Evolutionary conservation across 2,888 invertebrate genomes (phyloP).

Genomic region (Parapristionchus giblindavisi): DNA sequence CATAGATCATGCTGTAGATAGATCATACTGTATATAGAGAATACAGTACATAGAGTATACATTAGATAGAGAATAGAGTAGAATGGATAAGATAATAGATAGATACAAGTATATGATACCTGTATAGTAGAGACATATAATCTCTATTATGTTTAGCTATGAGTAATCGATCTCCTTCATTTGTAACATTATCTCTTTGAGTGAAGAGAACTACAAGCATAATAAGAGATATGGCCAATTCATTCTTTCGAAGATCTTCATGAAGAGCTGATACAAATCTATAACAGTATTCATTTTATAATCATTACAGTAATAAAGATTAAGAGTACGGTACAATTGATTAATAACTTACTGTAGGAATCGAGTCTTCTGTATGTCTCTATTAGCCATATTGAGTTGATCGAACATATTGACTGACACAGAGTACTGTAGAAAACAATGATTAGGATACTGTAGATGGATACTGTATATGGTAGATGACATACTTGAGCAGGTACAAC

Average conservation of each 20-base stretch:
- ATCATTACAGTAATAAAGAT: background rate
- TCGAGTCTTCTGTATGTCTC: conserved; percentile 53
- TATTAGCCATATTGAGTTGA: conserved; percentile 54
- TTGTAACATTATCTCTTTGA: conserved; percentile 30
- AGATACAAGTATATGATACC: conserved; percentile 40
- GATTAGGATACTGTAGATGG: background rate
- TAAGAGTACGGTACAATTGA: background rate
- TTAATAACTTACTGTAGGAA: conserved; percentile 53
- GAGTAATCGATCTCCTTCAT: conserved; percentile 26
- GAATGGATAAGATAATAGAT: background rate
- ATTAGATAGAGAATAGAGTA: background rate
- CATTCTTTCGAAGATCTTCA: conserved; percentile 60
- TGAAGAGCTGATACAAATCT: conserved; percentile 62
- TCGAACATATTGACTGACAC: conserved; percentile 64
- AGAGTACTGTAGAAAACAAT: conserved; percentile 6
- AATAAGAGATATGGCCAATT: conserved; percentile 60
- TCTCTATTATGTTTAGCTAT: conserved; percentile 43
- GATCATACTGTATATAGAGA: no score
- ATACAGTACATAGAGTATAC: background rate
- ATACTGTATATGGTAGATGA: no score
- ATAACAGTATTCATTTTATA: no score
- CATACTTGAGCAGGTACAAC: conserved; percentile 12
- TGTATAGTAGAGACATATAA: conserved; percentile 47
- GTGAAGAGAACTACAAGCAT: conserved; percentile 62
- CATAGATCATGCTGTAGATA: no score